Percentiles rank a stretch among this genome's conserved stretches.
Evolutionary conservation across 2,888 invertebrate species (phyloP).

Genomic region (Monoplex corrugatus): DNA sequence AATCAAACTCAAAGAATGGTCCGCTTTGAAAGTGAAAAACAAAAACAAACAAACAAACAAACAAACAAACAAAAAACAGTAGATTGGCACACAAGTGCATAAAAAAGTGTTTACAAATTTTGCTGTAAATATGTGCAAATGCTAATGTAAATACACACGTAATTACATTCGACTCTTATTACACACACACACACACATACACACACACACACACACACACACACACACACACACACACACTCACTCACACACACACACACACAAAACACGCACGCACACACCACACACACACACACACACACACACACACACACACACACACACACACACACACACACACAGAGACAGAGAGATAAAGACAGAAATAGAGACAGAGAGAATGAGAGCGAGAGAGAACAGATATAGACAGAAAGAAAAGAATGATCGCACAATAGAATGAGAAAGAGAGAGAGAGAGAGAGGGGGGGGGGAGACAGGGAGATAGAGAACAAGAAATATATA

Average conservation of each 20-base stretch:
- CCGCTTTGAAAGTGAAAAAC: no score
- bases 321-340: neutral
- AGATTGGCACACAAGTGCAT: no score
- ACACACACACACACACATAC: neutral
- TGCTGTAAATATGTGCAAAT: neutral
- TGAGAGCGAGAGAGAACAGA: neutral
- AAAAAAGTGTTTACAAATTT: neutral
- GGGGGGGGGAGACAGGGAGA: neutral
- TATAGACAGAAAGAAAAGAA: neutral
- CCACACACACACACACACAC: neutral
- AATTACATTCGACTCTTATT: neutral
- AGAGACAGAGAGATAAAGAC: neutral
- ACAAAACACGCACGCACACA: neutral
- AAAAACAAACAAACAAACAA: no score
- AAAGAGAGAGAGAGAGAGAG: neutral
- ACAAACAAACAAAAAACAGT: no score
- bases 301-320: neutral
- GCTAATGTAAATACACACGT: neutral
- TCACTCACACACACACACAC: neutral
- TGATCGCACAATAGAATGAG: neutral
- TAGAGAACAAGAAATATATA: neutral
- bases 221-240: neutral
- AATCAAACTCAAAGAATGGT: no score
- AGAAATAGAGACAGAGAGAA: neutral
- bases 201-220: neutral